A percentile compares a stretch with the other conserved stretches of the same genome.
These are phyloP conservation scores for Brachyistius frenatus DNA, from an alignment of 2,113 vertebrate genomes.

Conservation along the genomic window DNA sequence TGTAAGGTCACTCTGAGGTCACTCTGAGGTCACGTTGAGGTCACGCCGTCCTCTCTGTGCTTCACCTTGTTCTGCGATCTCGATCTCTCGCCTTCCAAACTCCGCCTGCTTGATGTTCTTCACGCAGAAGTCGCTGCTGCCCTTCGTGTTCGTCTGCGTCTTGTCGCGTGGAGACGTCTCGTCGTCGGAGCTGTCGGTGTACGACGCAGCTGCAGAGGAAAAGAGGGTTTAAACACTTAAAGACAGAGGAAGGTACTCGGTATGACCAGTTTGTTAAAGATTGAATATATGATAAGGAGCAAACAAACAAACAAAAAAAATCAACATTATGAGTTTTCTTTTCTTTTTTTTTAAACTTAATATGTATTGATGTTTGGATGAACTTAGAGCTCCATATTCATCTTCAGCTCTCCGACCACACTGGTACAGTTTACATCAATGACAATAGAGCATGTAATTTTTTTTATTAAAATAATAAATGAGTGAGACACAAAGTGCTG, in stretches of 20 bases:
- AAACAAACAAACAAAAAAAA: background rate
- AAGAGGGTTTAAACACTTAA: too few species aligned
- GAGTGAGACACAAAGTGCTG: background rate
- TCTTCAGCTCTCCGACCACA: too few species aligned
- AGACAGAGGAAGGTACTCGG: too few species aligned
- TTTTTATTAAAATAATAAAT: background rate
- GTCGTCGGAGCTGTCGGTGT: conserved; percentile 96
- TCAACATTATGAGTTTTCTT: too few species aligned
- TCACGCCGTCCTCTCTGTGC: background rate
- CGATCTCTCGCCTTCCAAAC: conserved; percentile 95
- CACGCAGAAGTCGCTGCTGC: conserved; percentile 95
- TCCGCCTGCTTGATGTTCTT: conserved; percentile 98
- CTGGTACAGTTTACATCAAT: too few species aligned
- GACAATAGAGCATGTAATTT: too few species aligned
- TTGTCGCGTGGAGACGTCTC: conserved; percentile 95
- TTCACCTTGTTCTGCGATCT: conserved; percentile 95
- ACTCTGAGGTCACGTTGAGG: background rate
- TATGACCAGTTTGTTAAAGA: too few species aligned
- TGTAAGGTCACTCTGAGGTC: too few species aligned
- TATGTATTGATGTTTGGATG: too few species aligned
- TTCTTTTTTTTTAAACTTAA: too few species aligned
- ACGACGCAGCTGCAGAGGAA: conserved; percentile 88
- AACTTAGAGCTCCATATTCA: too few species aligned
- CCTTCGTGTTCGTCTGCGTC: conserved; percentile 93
- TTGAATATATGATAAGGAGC: background rate